Evolutionary conservation across 2,113 vertebrate genomes (phyloP).

Genomic region (Eurypyga helias): DNA sequence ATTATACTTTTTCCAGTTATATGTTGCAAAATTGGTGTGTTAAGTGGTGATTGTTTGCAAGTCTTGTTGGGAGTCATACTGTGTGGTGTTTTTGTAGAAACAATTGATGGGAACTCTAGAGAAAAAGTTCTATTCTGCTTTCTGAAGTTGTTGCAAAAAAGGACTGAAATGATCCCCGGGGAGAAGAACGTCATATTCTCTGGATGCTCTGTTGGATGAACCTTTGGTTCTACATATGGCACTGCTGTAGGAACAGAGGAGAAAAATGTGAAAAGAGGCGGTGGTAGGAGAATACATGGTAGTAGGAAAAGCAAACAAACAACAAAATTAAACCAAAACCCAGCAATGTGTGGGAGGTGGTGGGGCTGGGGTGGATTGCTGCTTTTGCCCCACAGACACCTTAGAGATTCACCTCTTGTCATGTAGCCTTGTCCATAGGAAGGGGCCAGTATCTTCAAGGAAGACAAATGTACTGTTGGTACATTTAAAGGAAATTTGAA

Average conservation of each 20-base stretch:
- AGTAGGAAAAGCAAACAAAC: not conserved
- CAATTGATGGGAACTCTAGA: not conserved
- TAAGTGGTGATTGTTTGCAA: not conserved
- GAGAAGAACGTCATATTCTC: not conserved
- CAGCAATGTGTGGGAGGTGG: accelerated
- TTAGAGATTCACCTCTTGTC: not conserved
- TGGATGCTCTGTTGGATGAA: not conserved
- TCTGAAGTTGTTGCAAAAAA: not conserved
- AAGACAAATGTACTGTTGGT: not conserved
- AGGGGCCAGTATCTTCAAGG: not conserved
- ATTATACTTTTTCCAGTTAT: not conserved
- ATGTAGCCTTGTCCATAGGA: not conserved
- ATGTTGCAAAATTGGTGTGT: not conserved
- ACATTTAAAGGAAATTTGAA: not conserved
- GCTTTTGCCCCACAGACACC: not conserved
- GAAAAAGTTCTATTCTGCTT: not conserved
- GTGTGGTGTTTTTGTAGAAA: not conserved
- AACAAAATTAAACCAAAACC: not conserved
- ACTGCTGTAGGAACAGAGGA: not conserved
- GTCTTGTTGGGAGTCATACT: accelerated
- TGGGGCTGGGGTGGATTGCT: not conserved
- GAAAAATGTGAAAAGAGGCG: not conserved
- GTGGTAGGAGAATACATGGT: not conserved
- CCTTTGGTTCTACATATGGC: accelerated
- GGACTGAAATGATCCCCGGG: accelerated